Evolutionary conservation across 2,797 vertebrate genomes (phyloP), one percentile per base, ranked within the genome.

Genomic region (Gallinago solitaria): DNA sequence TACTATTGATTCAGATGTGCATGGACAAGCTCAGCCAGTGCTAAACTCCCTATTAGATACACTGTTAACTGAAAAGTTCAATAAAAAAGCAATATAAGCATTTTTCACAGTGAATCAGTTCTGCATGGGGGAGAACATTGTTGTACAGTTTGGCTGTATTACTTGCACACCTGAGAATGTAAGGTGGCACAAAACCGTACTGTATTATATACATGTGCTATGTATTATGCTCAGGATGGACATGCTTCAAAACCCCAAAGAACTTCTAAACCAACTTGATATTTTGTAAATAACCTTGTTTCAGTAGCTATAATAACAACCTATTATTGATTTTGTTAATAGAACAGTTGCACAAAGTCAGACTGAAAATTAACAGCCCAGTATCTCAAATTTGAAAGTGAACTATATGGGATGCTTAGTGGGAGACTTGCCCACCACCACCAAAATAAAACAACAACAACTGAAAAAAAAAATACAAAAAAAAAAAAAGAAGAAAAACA

Each of bases 401-500:
- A 83, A 12, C 16, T 63, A 3, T 12, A 48, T 20, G 5, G 24
- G 12, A 47, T 80, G 25, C 8, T 68, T 70, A 60, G 23, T 28
- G 23, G 11, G 87, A 91, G 60, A 47, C 16, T 19, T 9, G 5
- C 0, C 35, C 10, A 64, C 5, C 4, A 33, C 18, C n/a, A 41
- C 7, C 17, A 23, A 21, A 69, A 45, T 7, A 27, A 28, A 33
- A 30, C 28, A 30, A 30, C 25, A 25, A 51, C 16, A 53, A 28
- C 28, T 53, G 51, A 11, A 27, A 11, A 14, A 11, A 14, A 43
- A 47, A 5, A 9, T 9, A 33, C 9, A 6, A 0, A 7, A 6
- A 17, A 2, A 13, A 3, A 41, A 24, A 4, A 1, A 6, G 19
- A 35, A 13, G 6, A 5, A 25, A 33, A 56, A 32, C 4, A 14